Evolutionary conservation across 1,140 invertebrate genomes (phyloP).

Genomic region (Saccostrea echinata): DNA sequence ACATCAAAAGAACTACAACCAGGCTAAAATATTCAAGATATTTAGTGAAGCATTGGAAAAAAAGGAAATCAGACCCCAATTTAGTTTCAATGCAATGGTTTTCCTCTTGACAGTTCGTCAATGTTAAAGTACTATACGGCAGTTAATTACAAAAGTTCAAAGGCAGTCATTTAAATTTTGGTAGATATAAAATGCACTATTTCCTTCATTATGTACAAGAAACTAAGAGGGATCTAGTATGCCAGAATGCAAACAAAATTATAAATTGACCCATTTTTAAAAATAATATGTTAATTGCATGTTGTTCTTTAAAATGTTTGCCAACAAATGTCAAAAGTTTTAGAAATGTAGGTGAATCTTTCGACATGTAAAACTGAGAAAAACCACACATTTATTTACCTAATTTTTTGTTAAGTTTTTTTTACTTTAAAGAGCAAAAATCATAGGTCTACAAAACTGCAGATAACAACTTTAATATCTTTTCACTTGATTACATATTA

Average conservation of each 20-base stretch:
- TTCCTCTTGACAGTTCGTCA: background rate
- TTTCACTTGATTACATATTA: too few relatives aligned
- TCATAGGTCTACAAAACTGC: too few relatives aligned
- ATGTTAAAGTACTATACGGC: background rate
- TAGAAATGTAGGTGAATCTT: too few relatives aligned
- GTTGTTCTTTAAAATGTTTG: background rate
- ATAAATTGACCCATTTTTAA: background rate
- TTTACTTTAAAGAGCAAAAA: too few relatives aligned
- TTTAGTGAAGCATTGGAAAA: background rate
- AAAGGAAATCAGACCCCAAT: background rate
- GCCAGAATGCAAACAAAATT: background rate
- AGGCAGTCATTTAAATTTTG: background rate
- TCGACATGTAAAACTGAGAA: too few relatives aligned
- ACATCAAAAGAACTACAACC: conserved; percentile 1
- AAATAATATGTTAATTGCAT: background rate
- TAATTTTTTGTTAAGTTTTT: too few relatives aligned
- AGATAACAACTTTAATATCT: too few relatives aligned
- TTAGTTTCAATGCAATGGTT: background rate
- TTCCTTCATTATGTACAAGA: background rate
- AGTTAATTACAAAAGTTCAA: background rate
- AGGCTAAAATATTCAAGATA: conserved; percentile 27
- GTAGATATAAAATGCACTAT: background rate
- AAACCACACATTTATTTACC: too few relatives aligned
- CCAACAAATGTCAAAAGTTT: background rate
- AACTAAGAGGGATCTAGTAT: background rate